Percentiles rank a stretch among this genome's conserved stretches.
These are phyloP conservation scores for Sphenopsis melanotis DNA, from an alignment of 2,797 vertebrate species.

Conservation along the genomic window DNA sequence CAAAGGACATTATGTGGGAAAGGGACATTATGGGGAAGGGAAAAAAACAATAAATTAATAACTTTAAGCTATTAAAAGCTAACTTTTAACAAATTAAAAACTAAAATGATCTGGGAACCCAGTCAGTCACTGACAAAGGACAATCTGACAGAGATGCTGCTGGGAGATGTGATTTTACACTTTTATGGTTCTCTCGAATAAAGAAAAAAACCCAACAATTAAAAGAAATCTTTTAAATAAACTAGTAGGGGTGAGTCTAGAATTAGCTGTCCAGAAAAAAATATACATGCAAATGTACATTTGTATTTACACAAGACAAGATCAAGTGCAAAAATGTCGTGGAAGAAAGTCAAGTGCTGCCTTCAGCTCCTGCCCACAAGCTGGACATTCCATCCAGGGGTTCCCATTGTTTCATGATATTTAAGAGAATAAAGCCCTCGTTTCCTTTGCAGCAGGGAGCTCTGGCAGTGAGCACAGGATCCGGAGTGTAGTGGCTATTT, in stretches of 20 bases:
- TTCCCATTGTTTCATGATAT: slow-evolving; percentile 57
- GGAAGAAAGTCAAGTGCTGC: neutral
- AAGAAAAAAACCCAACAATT: fast-evolving
- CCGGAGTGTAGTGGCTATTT: slow-evolving; percentile 45
- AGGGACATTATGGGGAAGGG: neutral
- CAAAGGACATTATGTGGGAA: neutral
- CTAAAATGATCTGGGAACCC: neutral
- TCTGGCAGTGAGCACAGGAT: slow-evolving; percentile 38
- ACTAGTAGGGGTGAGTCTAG: neutral
- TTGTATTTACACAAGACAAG: neutral
- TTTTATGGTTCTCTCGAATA: neutral
- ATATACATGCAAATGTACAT: neutral
- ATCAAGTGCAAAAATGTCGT: neutral
- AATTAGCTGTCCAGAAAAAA: neutral
- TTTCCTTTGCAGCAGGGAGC: slow-evolving; percentile 62
- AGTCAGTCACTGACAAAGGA: neutral
- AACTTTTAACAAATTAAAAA: neutral
- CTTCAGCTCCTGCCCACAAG: neutral
- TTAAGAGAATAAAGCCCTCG: slow-evolving; percentile 49
- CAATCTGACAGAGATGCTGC: neutral
- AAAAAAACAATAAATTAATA: neutral
- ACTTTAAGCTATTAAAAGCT: neutral
- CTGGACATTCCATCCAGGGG: slow-evolving; percentile 37
- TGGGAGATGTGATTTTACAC: neutral
- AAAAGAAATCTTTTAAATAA: neutral